phyloP scores from a whole-genome alignment of 2,113 vertebrate species.

The Platichthys stellatus region DNA sequence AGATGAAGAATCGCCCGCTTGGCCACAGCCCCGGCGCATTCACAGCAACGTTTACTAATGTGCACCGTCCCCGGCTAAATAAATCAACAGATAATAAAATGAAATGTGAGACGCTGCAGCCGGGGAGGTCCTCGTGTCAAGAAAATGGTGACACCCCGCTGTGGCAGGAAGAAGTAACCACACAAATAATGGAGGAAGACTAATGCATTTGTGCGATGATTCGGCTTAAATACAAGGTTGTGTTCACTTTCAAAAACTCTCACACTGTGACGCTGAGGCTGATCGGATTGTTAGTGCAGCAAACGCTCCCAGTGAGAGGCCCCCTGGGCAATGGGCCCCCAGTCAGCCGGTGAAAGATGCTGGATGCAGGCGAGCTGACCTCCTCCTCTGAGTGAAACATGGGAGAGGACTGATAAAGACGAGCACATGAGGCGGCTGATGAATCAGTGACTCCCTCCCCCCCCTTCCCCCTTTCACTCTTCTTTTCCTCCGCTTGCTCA shows the following conservation, averaged over 20 bases:
- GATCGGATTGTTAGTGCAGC: constrained; percentile 15
- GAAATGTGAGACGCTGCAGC: not conserved
- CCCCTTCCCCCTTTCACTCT: not conserved
- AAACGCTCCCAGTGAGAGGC: not conserved
- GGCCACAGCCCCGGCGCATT: not conserved
- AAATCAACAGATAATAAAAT: not conserved
- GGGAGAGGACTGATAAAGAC: constrained; percentile 50
- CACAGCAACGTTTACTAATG: not conserved
- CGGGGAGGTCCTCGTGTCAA: not conserved
- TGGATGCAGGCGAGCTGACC: constrained; percentile 26
- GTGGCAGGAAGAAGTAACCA: not conserved
- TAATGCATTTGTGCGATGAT: not conserved
- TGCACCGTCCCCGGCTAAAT: not conserved
- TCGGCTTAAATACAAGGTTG: not conserved
- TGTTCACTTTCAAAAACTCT: not conserved
- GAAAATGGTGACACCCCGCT: constrained; percentile 9
- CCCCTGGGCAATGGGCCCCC: not conserved
- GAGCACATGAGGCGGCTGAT: constrained; percentile 16
- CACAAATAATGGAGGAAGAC: not conserved
- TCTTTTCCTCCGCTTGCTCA: not conserved
- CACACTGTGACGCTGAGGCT: not conserved
- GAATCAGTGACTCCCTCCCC: constrained; percentile 36
- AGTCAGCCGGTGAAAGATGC: constrained; percentile 35
- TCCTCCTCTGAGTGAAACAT: constrained; percentile 51
- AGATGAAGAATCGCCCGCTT: not conserved